Conservation (phyloP, 1,140 invertebrate genomes). For the Philopotamus ludificatus region DNA sequence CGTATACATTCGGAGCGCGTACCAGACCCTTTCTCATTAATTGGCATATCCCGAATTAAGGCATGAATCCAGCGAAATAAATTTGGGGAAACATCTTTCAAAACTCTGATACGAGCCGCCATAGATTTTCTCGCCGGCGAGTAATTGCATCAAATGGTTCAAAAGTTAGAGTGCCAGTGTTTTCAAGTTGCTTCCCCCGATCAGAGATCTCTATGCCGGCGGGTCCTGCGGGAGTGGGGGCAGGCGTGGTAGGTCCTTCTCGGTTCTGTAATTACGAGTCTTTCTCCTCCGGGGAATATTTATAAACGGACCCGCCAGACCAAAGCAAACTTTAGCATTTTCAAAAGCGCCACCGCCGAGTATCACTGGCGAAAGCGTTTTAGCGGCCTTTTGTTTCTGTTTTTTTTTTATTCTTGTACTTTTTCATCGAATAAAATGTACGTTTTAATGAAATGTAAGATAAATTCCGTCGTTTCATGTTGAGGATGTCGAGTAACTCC, state of each 20-base stretch:
- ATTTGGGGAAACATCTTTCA: no score
- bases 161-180: not conserved
- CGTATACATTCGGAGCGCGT: no score
- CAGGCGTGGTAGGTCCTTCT: no score
- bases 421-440: no score
- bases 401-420: not conserved
- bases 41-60: no score
- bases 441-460: no score
- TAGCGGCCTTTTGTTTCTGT: not conserved
- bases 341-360: constrained; percentile 1
- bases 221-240: not conserved
- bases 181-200: not conserved
- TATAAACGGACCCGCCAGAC: constrained; percentile 19
- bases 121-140: no score
- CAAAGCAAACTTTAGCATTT: constrained; percentile 26
- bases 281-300: constrained; percentile 15
- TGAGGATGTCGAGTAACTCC: no score
- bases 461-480: no score
- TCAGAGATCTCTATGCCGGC: not conserved
- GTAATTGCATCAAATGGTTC: not conserved
- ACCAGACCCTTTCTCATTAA: no score
- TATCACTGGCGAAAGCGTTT: not conserved
- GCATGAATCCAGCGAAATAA: no score
- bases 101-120: no score
- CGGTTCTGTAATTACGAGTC: constrained; percentile 14